These are phyloP conservation scores for Heliothis subflexa DNA, from an alignment of 1,140 invertebrate species.

Conservation along the genomic window DNA sequence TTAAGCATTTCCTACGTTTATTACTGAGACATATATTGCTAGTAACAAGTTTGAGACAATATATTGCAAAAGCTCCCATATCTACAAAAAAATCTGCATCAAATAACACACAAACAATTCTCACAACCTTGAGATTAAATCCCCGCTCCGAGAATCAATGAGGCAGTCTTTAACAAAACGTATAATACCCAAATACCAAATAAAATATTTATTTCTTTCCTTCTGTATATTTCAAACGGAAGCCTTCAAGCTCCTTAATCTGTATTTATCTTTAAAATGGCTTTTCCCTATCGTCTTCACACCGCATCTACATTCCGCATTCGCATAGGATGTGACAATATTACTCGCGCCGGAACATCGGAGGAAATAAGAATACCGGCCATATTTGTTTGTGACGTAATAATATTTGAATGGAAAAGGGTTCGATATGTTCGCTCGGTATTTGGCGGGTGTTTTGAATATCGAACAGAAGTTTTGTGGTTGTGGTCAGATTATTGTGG, in stretches of 20 bases:
- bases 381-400: conserved; percentile 55
- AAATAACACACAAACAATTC: neutral
- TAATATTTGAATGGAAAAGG: conserved; percentile 60
- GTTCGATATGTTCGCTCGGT: conserved; percentile 30
- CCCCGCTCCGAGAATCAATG: too few relatives aligned
- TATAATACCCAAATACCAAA: too few relatives aligned
- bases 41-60: too few relatives aligned
- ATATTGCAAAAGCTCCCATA: too few relatives aligned
- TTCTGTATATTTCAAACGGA: conserved; percentile 8
- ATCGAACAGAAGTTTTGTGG: conserved; percentile 6
- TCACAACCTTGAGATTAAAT: too few relatives aligned
- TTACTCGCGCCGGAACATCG: conserved; percentile 12
- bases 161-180: too few relatives aligned
- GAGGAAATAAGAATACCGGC: conserved; percentile 54
- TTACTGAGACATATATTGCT: too few relatives aligned
- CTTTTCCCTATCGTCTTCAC: conserved; percentile 18
- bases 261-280: conserved; percentile 40
- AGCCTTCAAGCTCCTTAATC: conserved; percentile 18
- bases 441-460: conserved; percentile 24
- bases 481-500: conserved; percentile 3
- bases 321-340: conserved; percentile 49
- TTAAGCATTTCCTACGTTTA: too few relatives aligned
- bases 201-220: neutral
- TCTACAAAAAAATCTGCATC: too few relatives aligned
- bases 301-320: conserved; percentile 21